Evolutionary conservation across 2,113 vertebrate genomes (phyloP), one percentile per base, ranked within the genome.

Genomic region (Anarrhichthys ocellatus): DNA sequence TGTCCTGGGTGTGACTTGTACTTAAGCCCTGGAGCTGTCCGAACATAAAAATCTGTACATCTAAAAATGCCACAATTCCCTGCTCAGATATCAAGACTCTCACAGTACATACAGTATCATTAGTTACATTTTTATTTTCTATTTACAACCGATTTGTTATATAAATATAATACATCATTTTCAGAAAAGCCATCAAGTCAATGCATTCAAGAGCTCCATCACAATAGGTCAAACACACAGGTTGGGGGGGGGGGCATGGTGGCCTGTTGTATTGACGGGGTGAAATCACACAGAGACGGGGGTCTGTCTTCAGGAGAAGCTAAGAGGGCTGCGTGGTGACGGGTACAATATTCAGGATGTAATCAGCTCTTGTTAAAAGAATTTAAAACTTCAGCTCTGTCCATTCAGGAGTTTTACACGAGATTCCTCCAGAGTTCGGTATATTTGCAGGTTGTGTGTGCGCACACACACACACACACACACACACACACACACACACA

Each of bases 121-220:
- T 82, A 80, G 82, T 89, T 85, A 87, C 76, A 82, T 56, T 82
- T 89, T 92, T 90, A 90, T 90, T 99, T 97, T 97, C 96, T 99
- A 99, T 99, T 96, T 98, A 99, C 97, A 98, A 94, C 95, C 96
- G 94, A 97, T 97, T 96, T 97, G 96, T 97, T 98, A 99, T 97
- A 99, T 97, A 99, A 99, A 99, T 99, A 99, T 99, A 97, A 96
- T 98, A 98, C 97, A 98, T 87, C 17, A 90, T 96, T 97, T 97
- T 92, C 95, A 86, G 75, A 96, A 96, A 98, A 97, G 95, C 96
- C 82, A 94, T 96, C 91, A 93, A 96, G 93, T 94, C 94, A 93
- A 95, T 94, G 96, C 96, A 95, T 94, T 96, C 94, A 96, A 96
- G 95, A 96, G 94, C 92, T 96, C 87, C 91, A 94, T 93, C 87